Evolutionary conservation across 2,113 vertebrate species (phyloP), one percentile per base, ranked within the genome.

Genomic region (Papio anubis): DNA sequence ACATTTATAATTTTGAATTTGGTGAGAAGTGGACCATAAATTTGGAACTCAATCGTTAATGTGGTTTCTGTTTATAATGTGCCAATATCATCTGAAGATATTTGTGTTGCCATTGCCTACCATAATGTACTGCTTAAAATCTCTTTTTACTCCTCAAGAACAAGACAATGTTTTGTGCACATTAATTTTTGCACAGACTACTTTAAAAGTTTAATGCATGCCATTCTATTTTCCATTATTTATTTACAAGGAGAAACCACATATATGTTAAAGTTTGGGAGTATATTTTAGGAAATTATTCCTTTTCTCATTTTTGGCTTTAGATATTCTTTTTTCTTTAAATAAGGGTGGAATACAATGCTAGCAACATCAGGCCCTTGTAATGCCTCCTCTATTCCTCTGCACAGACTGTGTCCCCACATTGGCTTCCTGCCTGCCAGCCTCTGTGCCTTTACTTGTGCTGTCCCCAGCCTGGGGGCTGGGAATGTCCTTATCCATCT

Each of bases 191-290:
- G 57, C 64, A 73, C 6, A 72, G 30, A 61, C 55, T 83, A 72
- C 38, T 80, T 83, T 0, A 83, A 78, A 64, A 93, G 61, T 70
- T 82, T 75, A 80, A 30, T 7, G 18, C 38, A 21, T 68, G 80
- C 66, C 88, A 30, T 97, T 97, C 66, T 98, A 12, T 93, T 88
- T 96, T 93, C 66, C 43, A 13, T 94, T 95, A 79, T 91, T 97
- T 98, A 80, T 97, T 95, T 97, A 85, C 52, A 68, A 85, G 80
- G 52, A 96, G 68, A 85, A 95, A 50, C n/a, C 30, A 72, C 70
- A 68, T 25, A 40, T 82, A 78, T 88, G 81, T 94, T 94, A 81
- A 95, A 72, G 50, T 48, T 86, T 81, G 90, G 73, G 20, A 94
- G 79, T 73, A 0, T 95, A 96, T 93, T 97, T 97, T 94, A 57